A percentile compares a stretch with the other conserved stretches of the same genome.
Evolutionary conservation across 1,140 invertebrate species (phyloP).

Genomic region (Ceratosolen fusciceps): DNA sequence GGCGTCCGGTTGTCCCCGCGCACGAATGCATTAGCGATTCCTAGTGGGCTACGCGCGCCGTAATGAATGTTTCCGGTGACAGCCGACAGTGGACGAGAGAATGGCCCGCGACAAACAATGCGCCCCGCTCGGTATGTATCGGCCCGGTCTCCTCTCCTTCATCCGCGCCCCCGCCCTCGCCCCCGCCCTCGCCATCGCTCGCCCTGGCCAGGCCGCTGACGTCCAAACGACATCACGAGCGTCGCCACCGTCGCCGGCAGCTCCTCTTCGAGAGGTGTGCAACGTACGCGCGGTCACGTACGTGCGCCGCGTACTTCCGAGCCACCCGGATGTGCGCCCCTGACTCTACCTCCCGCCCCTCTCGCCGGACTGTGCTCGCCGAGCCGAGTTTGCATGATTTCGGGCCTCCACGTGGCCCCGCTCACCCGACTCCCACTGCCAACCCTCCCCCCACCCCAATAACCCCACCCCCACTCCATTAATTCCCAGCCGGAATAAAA

Average conservation of each 20-base stretch:
- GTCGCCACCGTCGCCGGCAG: background rate
- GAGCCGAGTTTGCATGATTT: background rate
- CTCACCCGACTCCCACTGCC: too few species aligned
- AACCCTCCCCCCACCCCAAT: background rate
- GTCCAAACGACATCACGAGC: background rate
- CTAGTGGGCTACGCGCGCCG: constrained; percentile 58
- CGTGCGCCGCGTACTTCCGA: background rate
- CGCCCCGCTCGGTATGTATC: constrained; percentile 47
- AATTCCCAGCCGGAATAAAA: background rate
- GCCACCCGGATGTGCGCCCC: constrained; percentile 28
- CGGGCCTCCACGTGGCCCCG: background rate
- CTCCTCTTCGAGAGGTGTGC: too few species aligned
- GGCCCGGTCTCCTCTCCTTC: constrained; percentile 9
- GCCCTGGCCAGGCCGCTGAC: background rate
- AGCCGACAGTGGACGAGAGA: constrained; percentile 57
- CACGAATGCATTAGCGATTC: constrained; percentile 65
- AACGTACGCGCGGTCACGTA: background rate
- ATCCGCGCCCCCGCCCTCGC: background rate
- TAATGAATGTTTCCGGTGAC: constrained; percentile 69
- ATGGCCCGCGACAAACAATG: constrained; percentile 67
- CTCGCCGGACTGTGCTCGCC: too few species aligned
- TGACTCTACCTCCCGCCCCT: too few species aligned
- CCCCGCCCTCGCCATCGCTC: background rate
- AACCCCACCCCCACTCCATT: background rate
- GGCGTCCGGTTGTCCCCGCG: constrained; percentile 42